Base-by-base conservation (phyloP, 23 tunicate genomes). In the Styela plicata region DNA sequence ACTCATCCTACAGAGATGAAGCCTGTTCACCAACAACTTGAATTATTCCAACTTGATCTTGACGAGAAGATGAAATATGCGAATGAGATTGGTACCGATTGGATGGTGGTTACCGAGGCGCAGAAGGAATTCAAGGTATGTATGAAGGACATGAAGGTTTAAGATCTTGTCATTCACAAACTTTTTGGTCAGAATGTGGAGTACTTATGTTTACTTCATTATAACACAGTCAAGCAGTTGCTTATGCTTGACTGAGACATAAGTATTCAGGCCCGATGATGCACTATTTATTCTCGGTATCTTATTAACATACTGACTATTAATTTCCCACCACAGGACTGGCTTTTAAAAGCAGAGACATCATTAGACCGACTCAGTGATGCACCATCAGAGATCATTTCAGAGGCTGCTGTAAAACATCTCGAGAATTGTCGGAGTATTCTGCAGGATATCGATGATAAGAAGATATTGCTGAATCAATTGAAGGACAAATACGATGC, bases 401-500 rank as follows among this genome's bases (percentile, higher is more conserved):
- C 87, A 37, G 84, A 61, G 3, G 78, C 79, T 44, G 89, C 87
- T 32, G 74, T 74, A 34, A 84, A 73, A 13, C 89, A 86, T 73
- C 63, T 89, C 31, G 24, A 25, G 44, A 86, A 83, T 61, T 86
- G 90, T 74, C 52, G 80, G 19, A 69, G 71, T 7, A 62, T 78
- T 21, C 83, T 74, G 32, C 87, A 91, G 71, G 90, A 91, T 53
- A 44, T 91, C 23, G 64, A 73, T 27, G 85, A 78, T 71, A 91
- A 91, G 70, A 83, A 82, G 64, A 69, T 78, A 2, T 63, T 86
- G 1, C 63, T 86, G 3, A 62, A 67, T 1, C 74, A 75, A 17
- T 63, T 91, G 30, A 84, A 91, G 36, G 87, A 91, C 18, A 91
- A 86, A 83, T 91, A 78, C 63, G 29, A 22, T 16, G 2, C 26